Conservation (phyloP, 2,888 invertebrate species). For the Synergus itoensis region DNA sequence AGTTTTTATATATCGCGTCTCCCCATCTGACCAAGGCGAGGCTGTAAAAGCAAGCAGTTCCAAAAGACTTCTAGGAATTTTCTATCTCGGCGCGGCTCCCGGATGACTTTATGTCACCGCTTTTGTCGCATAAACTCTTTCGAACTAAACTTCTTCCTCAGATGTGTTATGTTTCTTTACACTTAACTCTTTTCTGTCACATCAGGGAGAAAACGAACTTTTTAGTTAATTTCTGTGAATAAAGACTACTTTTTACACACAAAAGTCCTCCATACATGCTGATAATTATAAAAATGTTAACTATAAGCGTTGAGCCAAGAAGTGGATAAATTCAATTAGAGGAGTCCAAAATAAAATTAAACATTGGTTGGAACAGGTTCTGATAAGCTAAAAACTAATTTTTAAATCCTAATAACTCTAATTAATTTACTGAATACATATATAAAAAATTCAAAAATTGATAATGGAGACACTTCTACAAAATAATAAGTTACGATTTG, state of each 20-base stretch:
- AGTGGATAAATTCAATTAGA: too few relatives aligned
- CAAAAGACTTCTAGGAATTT: conserved; percentile 66
- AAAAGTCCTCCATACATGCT: neutral
- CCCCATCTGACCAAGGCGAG: conserved; percentile 60
- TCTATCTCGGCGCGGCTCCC: conserved; percentile 56
- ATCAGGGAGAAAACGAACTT: too few relatives aligned
- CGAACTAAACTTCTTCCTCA: conserved; percentile 6
- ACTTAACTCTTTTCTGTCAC: neutral
- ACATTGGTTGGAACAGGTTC: neutral
- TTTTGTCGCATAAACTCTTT: conserved; percentile 46
- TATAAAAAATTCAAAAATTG: too few relatives aligned
- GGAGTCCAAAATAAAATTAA: too few relatives aligned
- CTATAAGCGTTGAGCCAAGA: too few relatives aligned
- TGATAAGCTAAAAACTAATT: neutral
- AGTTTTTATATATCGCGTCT: conserved; percentile 64
- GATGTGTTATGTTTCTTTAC: neutral
- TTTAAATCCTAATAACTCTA: neutral
- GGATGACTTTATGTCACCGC: conserved; percentile 62
- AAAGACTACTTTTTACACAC: too few relatives aligned
- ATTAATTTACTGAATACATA: conserved; percentile 9
- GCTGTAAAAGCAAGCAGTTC: conserved; percentile 58
- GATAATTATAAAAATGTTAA: too few relatives aligned
- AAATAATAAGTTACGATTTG: neutral
- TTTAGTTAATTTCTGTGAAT: too few relatives aligned
- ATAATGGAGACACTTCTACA: neutral